Base-by-base conservation (phyloP, 2,113 vertebrate species). In the Thunnus thynnus region DNA sequence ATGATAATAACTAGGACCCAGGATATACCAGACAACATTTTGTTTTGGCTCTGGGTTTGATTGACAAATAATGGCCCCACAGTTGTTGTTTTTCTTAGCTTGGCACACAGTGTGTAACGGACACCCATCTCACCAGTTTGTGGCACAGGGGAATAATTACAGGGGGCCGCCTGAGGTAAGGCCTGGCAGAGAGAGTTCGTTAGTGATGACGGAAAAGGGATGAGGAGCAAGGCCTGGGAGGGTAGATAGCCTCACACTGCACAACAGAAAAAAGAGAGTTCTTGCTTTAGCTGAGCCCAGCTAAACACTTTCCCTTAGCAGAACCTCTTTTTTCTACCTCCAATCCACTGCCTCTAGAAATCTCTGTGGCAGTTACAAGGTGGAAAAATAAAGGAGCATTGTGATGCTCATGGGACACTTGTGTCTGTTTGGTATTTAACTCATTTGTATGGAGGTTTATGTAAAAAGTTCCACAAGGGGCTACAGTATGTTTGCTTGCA, bases 111-210 rank as follows among this genome's bases (percentile, higher is more conserved):
- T 82, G 86, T 87, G 82, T 90, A 94, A 94, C 89, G 82, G 93
- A 94, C 92, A 95, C 92, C 86, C 89, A 83, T 94, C 91, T 92
- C 92, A 89, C 92, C 84, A 84, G 93, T 88, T 87, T 89, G 89
- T 89, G 91, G 91, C 93, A 91, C 90, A 83, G 88, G 94, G 93
- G 94, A 95, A 94, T 95, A 95, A 95, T 95, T 95, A 95, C 83
- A 88, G 83, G 76, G 81, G 80, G 93, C 82, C 56, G 92, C 94
- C 94, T 92, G 93, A 93, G 94, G 93, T 94, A 88, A 94, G 90
- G 86, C 91, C 92, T 84, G 89, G 83, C 89, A 93, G 92, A 92
- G 92, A 79, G 91, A 93, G 89, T 94, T 93, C 62, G 88, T 95
- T 94, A 95, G 93, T 86, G 80, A 92, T 86, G 88, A 91, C 82